A percentile compares a stretch with the other conserved stretches of the same genome.
phyloP scores from a whole-genome alignment of 2,888 invertebrate genomes.

The Himalopsyche kuldschensis region DNA sequence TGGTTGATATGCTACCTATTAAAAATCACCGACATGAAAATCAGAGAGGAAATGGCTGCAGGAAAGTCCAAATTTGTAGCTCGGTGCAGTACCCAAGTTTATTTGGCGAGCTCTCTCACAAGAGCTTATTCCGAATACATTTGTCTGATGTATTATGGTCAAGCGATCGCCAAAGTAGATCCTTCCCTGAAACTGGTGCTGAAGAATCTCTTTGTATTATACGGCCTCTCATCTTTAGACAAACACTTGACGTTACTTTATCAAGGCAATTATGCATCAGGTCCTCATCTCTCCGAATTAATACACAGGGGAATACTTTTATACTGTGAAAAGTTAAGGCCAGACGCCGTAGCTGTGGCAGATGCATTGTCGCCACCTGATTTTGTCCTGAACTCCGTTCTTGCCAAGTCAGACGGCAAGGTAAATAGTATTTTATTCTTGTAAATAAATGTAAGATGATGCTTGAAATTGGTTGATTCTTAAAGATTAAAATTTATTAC shows the following conservation, averaged over 20 bases:
- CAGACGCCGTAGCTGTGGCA: slow-evolving; percentile 74
- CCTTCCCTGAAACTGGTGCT: slow-evolving; percentile 54
- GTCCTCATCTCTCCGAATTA: slow-evolving; percentile 59
- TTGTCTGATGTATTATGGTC: slow-evolving; percentile 59
- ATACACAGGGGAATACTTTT: slow-evolving; percentile 69
- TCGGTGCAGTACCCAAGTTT: slow-evolving; percentile 79
- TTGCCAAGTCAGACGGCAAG: slow-evolving; percentile 84
- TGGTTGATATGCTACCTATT: slow-evolving; percentile 84
- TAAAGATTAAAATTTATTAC: not conserved
- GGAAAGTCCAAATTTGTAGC: slow-evolving; percentile 75
- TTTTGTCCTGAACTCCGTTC: slow-evolving; percentile 83
- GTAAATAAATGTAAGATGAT: too few relatives aligned
- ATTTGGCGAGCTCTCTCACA: slow-evolving; percentile 73
- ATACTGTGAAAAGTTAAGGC: slow-evolving; percentile 70
- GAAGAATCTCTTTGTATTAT: slow-evolving; percentile 50
- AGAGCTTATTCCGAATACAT: slow-evolving; percentile 76
- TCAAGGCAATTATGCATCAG: slow-evolving; percentile 64
- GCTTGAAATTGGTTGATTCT: too few relatives aligned
- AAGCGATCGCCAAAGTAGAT: slow-evolving; percentile 52
- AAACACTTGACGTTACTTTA: slow-evolving; percentile 74
- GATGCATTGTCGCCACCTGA: slow-evolving; percentile 90
- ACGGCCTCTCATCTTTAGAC: slow-evolving; percentile 61
- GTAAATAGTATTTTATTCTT: slow-evolving; percentile 51
- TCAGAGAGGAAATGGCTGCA: slow-evolving; percentile 57
- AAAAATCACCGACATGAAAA: slow-evolving; percentile 67